Conservation (phyloP, 2,888 invertebrate genomes). For the Hyalella azteca region DNA sequence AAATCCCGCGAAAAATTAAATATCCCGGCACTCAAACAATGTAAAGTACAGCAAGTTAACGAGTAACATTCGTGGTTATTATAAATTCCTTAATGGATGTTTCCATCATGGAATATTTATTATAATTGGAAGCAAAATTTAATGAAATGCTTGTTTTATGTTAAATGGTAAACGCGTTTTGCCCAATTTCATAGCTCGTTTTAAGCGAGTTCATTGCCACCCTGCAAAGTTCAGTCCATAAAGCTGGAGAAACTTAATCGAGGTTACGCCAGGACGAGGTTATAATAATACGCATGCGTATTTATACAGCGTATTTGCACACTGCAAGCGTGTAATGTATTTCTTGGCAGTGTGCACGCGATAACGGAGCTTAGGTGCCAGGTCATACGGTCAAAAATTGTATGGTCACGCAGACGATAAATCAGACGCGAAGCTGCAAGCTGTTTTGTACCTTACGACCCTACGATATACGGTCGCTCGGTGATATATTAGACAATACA, state of each 20-base stretch:
- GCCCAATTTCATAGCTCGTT: too few species aligned
- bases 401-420: not conserved
- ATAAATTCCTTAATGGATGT: too few species aligned
- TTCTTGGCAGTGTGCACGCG: not conserved
- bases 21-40: too few species aligned
- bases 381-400: too few species aligned
- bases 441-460: not conserved
- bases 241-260: slow-evolving; percentile 28
- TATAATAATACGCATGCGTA: slow-evolving; percentile 36
- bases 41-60: too few species aligned
- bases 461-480: not conserved
- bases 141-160: not conserved
- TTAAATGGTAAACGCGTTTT: too few species aligned
- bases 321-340: slow-evolving; percentile 37
- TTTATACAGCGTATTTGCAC: slow-evolving; percentile 36
- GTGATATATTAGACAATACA: slow-evolving; percentile 26
- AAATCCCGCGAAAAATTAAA: too few species aligned
- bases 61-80: too few species aligned
- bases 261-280: slow-evolving; percentile 26
- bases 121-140: too few species aligned
- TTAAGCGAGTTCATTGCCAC: not conserved
- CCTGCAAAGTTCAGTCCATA: not conserved
- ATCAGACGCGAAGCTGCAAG: not conserved
- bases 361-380: not conserved
- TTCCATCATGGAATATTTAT: too few species aligned